Percentiles rank a stretch among this genome's conserved stretches.
Evolutionary conservation across 2,113 vertebrate species (phyloP).

Genomic region (Riparia riparia): DNA sequence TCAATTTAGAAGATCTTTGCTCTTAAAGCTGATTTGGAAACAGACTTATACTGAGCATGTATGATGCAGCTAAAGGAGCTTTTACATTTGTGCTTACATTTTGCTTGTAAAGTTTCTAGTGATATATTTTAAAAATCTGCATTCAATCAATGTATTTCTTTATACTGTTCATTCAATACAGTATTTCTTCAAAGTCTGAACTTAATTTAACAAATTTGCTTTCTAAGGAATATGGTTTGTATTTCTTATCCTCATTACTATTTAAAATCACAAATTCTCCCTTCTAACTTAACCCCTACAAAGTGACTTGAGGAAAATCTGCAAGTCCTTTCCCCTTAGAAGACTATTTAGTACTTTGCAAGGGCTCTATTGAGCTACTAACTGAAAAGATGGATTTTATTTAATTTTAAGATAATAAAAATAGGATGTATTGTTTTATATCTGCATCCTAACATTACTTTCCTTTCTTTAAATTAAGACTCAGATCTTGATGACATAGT

Average conservation of each 20-base stretch:
- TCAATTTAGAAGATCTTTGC: neutral
- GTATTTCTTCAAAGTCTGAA: conserved; percentile 49
- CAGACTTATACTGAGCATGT: neutral
- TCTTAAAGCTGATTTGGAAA: neutral
- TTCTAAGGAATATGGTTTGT: conserved; percentile 33
- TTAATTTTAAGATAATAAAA: conserved; percentile 19
- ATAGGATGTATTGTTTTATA: neutral
- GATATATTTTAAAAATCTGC: neutral
- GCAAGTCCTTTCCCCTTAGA: neutral
- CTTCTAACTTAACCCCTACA: neutral
- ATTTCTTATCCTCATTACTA: conserved; percentile 9
- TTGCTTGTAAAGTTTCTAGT: neutral
- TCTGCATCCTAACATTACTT: neutral
- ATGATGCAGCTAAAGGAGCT: conserved; percentile 29
- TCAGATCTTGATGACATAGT: neutral
- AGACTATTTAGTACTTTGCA: neutral
- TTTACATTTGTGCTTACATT: conserved; percentile 4
- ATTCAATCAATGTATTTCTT: neutral
- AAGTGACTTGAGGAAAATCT: neutral
- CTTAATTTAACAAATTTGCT: conserved; percentile 31
- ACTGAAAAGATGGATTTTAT: conserved; percentile 13
- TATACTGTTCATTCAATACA: conserved; percentile 34
- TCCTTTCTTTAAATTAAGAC: neutral
- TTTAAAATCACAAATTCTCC: neutral
- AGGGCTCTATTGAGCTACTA: neutral